Percentiles rank a stretch among this genome's conserved stretches.
Conservation (phyloP, 1,140 invertebrate species). For the Zaprionus ornatus region DNA sequence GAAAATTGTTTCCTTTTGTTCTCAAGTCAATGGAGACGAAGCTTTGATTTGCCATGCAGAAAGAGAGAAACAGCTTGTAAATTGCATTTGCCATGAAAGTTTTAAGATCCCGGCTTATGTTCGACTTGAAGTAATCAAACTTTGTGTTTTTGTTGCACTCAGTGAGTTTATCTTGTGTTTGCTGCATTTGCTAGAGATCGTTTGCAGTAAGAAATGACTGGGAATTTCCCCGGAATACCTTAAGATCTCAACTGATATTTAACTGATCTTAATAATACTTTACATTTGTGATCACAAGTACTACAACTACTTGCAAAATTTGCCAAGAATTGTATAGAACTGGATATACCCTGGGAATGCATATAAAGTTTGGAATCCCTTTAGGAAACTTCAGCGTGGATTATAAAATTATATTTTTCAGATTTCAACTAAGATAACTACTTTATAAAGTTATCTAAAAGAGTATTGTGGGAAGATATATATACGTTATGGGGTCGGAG, state of each 20-base stretch:
- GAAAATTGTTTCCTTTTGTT: slow-evolving; percentile 74
- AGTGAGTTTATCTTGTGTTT: too few relatives aligned
- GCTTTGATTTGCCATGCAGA: slow-evolving; percentile 43
- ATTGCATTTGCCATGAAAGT: slow-evolving; percentile 9
- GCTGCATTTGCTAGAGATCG: neutral
- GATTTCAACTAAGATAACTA: too few relatives aligned
- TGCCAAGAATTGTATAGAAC: too few relatives aligned
- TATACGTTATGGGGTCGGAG: too few relatives aligned
- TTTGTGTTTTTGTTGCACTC: neutral
- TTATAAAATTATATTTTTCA: too few relatives aligned
- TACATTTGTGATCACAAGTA: too few relatives aligned
- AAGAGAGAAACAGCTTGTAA: slow-evolving; percentile 18
- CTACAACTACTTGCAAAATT: neutral
- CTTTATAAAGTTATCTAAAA: too few relatives aligned
- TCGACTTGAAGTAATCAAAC: neutral
- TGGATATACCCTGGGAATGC: neutral
- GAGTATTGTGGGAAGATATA: too few relatives aligned
- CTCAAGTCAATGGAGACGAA: neutral
- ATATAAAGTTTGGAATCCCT: too few relatives aligned
- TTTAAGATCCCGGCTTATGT: neutral
- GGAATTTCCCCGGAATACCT: neutral
- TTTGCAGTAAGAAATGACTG: neutral
- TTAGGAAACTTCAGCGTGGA: too few relatives aligned
- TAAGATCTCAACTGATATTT: neutral
- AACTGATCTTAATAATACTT: neutral